Conservation (phyloP, 1,140 invertebrate species). For the Penaeus chinensis region DNA sequence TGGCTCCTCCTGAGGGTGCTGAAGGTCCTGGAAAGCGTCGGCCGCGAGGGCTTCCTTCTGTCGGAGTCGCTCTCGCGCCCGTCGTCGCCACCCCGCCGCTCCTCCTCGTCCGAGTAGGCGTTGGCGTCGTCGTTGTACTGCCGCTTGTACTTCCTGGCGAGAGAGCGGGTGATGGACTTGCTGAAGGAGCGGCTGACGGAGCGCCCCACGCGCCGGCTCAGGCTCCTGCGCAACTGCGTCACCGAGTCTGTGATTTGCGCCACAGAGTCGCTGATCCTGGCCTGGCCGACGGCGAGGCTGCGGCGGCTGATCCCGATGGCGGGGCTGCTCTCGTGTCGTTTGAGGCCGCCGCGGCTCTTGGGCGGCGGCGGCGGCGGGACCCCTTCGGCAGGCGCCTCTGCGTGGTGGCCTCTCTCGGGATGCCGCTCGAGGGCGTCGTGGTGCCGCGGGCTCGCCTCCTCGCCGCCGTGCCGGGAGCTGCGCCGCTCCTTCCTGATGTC, state of each 20-base stretch:
- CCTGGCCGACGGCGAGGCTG: constrained; percentile 34
- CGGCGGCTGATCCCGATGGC: constrained; percentile 1
- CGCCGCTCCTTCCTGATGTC: not conserved
- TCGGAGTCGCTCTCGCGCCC: not conserved
- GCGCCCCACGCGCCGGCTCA: constrained; percentile 32
- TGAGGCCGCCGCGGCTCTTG: not conserved
- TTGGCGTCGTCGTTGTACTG: constrained; percentile 33
- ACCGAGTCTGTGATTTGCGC: constrained; percentile 36
- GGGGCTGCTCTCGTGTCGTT: constrained; percentile 25
- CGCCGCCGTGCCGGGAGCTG: too few relatives aligned
- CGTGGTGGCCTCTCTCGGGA: not conserved
- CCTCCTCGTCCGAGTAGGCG: constrained; percentile 17
- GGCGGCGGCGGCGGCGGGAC: constrained; percentile 8
- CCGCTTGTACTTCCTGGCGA: constrained; percentile 33
- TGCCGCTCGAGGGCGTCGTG: not conserved
- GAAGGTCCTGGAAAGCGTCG: constrained; percentile 27
- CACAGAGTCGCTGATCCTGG: constrained; percentile 42
- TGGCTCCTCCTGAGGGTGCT: constrained; percentile 41
- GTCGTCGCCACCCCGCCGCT: not conserved
- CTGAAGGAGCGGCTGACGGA: constrained; percentile 32
- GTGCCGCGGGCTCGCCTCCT: not conserved
- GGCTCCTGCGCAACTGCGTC: constrained; percentile 28
- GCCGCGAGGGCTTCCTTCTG: not conserved
- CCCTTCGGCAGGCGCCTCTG: not conserved
- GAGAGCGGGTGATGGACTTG: constrained; percentile 21